These are phyloP conservation scores for Argentina silus DNA, from an alignment of 2,797 vertebrate species.

Conservation along the genomic window DNA sequence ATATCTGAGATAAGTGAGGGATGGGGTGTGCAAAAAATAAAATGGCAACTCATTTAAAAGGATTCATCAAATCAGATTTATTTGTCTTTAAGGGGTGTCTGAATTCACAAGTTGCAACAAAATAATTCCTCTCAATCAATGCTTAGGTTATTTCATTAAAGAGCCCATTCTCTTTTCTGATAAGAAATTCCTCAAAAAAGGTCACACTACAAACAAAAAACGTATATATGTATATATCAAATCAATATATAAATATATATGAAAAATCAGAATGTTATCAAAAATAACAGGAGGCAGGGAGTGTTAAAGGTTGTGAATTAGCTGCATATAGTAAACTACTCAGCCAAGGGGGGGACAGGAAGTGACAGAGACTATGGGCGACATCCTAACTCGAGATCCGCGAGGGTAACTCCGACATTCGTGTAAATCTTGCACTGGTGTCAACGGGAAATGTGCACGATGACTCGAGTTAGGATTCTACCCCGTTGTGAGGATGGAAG, in stretches of 20 bases:
- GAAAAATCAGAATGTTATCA: conserved; percentile 73
- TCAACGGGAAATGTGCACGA: too few relatives aligned
- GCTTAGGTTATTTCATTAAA: conserved; percentile 64
- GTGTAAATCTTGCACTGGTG: too few relatives aligned
- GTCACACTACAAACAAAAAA: conserved; percentile 67
- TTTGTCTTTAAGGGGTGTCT: conserved; percentile 76
- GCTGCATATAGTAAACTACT: conserved; percentile 58
- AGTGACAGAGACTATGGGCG: conserved; percentile 36
- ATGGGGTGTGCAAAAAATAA: conserved; percentile 26
- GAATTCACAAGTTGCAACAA: conserved; percentile 77
- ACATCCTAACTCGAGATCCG: too few relatives aligned
- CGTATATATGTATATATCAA: conserved; percentile 64
- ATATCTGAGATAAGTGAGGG: not conserved
- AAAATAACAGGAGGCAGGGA: conserved; percentile 74
- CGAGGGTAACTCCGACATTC: too few relatives aligned
- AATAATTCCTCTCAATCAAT: conserved; percentile 65
- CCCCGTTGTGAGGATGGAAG: conserved; percentile 15
- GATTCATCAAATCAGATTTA: conserved; percentile 81
- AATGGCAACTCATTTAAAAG: conserved; percentile 52
- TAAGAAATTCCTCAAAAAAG: conserved; percentile 58
- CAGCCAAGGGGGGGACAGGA: conserved; percentile 30
- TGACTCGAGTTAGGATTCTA: too few relatives aligned
- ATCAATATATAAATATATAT: conserved; percentile 65
- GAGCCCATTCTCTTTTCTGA: conserved; percentile 61
- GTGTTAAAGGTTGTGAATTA: conserved; percentile 70